Percentiles rank a stretch among this genome's conserved stretches.
These are phyloP conservation scores for Tyrannus savana DNA, from an alignment of 2,113 vertebrate genomes.

Conservation along the genomic window DNA sequence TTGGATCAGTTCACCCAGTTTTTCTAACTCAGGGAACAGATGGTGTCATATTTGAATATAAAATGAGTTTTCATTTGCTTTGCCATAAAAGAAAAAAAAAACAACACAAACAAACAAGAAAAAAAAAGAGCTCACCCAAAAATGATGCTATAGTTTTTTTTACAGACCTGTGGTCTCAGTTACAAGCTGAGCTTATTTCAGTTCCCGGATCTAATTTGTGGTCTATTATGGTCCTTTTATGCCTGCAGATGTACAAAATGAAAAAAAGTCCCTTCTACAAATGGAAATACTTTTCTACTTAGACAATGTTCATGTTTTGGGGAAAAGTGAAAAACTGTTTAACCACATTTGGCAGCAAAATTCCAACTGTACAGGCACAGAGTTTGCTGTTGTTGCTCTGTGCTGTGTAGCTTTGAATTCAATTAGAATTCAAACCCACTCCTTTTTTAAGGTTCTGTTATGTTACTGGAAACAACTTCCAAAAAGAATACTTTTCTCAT, in stretches of 20 bases:
- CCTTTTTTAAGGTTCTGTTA: slow-evolving; percentile 22
- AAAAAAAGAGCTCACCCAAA: slow-evolving; percentile 38
- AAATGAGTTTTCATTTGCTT: slow-evolving; percentile 71
- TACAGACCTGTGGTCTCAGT: slow-evolving; percentile 66
- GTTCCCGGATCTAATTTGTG: slow-evolving; percentile 73
- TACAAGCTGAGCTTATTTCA: slow-evolving; percentile 66
- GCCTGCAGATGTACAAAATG: slow-evolving; percentile 68
- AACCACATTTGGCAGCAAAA: slow-evolving; percentile 66
- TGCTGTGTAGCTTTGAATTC: slow-evolving; percentile 47
- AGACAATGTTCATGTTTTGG: slow-evolving; percentile 68
- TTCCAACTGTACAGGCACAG: slow-evolving; percentile 60
- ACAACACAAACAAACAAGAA: slow-evolving; percentile 50
- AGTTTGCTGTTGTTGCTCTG: slow-evolving; percentile 51
- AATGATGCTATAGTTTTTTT: slow-evolving; percentile 58
- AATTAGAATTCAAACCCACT: slow-evolving; percentile 46
- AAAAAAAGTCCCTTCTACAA: slow-evolving; percentile 67
- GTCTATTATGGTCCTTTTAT: slow-evolving; percentile 62
- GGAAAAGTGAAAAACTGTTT: slow-evolving; percentile 70
- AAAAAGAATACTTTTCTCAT: slow-evolving; percentile 17
- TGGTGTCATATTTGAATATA: slow-evolving; percentile 72
- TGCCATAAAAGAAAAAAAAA: slow-evolving; percentile 48
- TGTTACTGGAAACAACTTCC: slow-evolving; percentile 40
- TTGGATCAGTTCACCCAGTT: slow-evolving; percentile 65
- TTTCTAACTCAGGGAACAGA: slow-evolving; percentile 68
- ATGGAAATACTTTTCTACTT: slow-evolving; percentile 74